Evolutionary conservation across 2,888 invertebrate species (phyloP).

Genomic region (Drosophila pegasa): DNA sequence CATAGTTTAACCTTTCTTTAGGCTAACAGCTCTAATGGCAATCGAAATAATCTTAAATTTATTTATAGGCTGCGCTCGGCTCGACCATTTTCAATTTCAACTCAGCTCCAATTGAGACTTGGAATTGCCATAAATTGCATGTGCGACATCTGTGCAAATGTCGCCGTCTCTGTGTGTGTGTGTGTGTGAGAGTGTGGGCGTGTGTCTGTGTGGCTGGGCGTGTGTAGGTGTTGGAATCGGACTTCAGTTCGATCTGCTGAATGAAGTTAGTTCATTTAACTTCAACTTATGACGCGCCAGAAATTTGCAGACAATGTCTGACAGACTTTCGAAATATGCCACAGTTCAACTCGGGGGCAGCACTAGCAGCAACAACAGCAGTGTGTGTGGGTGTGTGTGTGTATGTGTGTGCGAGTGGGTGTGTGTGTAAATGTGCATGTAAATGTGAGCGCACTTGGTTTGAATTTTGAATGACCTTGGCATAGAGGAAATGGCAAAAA

Average conservation of each 20-base stretch:
- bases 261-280: slow-evolving; percentile 80
- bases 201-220: slow-evolving; percentile 16
- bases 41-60: slow-evolving; percentile 23
- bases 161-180: slow-evolving; percentile 16
- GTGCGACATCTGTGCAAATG: slow-evolving; percentile 72
- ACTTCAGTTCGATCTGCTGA: slow-evolving; percentile 50
- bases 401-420: slow-evolving; percentile 16
- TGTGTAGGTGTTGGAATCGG: slow-evolving; percentile 56
- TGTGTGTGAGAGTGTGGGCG: slow-evolving; percentile 6
- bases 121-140: slow-evolving; percentile 79
- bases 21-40: background rate
- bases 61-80: slow-evolving; percentile 29
- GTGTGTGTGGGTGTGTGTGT: slow-evolving; percentile 18
- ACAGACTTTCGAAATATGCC: slow-evolving; percentile 68
- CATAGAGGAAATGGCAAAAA: slow-evolving; percentile 81
- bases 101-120: slow-evolving; percentile 73
- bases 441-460: slow-evolving; percentile 70
- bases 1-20: background rate
- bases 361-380: slow-evolving; percentile 36
- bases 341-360: slow-evolving; percentile 55
- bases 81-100: slow-evolving; percentile 60
- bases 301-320: slow-evolving; percentile 76
- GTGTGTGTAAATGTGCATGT: slow-evolving; percentile 37
- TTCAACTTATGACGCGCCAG: slow-evolving; percentile 74
- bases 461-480: slow-evolving; percentile 85